Conservation (phyloP, 2,888 invertebrate species). For the Papilio protenor region DNA sequence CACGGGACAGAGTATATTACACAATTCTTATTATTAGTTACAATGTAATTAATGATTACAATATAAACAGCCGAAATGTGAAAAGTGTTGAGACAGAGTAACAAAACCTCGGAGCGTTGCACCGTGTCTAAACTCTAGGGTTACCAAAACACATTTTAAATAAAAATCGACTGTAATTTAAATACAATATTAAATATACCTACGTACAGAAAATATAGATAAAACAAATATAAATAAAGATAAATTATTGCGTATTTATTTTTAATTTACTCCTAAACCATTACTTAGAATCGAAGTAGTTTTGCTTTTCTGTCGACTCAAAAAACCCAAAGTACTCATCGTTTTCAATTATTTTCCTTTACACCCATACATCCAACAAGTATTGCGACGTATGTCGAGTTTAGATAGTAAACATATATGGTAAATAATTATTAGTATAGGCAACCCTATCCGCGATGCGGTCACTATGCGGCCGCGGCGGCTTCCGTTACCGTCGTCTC, state of each 20-base stretch:
- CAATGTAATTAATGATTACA: neutral
- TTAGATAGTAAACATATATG: no score
- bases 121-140: constrained; percentile 33
- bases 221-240: no score
- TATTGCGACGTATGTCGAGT: no score
- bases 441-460: constrained; percentile 54
- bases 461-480: constrained; percentile 59
- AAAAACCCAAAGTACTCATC: no score
- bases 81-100: constrained; percentile 25
- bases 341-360: no score
- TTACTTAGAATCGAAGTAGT: no score
- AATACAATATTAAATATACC: neutral
- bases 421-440: neutral
- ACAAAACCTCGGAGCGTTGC: constrained; percentile 31
- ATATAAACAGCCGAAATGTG: constrained; percentile 32
- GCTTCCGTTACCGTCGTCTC: constrained; percentile 62
- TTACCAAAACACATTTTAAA: constrained; percentile 4
- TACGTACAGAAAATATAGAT: neutral
- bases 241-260: no score
- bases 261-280: no score
- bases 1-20: neutral
- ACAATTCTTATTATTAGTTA: neutral
- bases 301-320: no score
- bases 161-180: neutral
- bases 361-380: no score